A percentile compares a stretch with the other conserved stretches of the same genome.
Conservation (phyloP, 2,797 vertebrate species). For the Amazona ochrocephala region DNA sequence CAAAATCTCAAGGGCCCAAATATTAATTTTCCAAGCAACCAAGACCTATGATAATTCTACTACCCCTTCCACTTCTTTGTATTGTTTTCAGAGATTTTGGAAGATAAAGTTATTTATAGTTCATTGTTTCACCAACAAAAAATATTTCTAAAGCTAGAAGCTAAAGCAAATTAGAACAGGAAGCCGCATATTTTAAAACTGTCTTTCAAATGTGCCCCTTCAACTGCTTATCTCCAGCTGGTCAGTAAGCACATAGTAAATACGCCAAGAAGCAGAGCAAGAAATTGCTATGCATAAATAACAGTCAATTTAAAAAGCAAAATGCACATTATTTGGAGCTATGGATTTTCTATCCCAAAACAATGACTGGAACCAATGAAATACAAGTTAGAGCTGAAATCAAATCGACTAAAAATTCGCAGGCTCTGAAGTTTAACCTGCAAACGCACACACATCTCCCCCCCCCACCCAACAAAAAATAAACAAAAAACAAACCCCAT, state of each 20-base stretch:
- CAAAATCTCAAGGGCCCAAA: slow-evolving; percentile 60
- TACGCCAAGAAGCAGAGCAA: slow-evolving; percentile 45
- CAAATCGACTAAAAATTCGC: not conserved
- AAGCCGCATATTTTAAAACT: not conserved
- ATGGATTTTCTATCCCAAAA: slow-evolving; percentile 5
- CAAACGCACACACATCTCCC: not conserved
- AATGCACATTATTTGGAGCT: slow-evolving; percentile 45
- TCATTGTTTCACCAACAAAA: slow-evolving; percentile 55
- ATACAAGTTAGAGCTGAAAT: not conserved
- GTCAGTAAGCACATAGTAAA: slow-evolving; percentile 36
- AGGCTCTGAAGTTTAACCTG: not conserved
- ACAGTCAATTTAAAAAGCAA: slow-evolving; percentile 31
- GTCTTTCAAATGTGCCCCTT: not conserved
- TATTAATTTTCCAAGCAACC: slow-evolving; percentile 60
- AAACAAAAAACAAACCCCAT: not conserved
- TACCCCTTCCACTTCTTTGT: not conserved
- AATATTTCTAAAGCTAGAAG: not conserved
- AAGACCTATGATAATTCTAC: slow-evolving; percentile 9
- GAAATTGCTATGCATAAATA: slow-evolving; percentile 51
- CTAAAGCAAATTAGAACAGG: not conserved
- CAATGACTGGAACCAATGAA: not conserved
- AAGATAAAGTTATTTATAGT: not conserved
- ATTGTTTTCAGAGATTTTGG: slow-evolving; percentile 17
- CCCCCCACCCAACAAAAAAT: not conserved
- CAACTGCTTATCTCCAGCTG: slow-evolving; percentile 10